Conservation (phyloP, 1,140 invertebrate species). For the Drosophila biarmipes region DNA sequence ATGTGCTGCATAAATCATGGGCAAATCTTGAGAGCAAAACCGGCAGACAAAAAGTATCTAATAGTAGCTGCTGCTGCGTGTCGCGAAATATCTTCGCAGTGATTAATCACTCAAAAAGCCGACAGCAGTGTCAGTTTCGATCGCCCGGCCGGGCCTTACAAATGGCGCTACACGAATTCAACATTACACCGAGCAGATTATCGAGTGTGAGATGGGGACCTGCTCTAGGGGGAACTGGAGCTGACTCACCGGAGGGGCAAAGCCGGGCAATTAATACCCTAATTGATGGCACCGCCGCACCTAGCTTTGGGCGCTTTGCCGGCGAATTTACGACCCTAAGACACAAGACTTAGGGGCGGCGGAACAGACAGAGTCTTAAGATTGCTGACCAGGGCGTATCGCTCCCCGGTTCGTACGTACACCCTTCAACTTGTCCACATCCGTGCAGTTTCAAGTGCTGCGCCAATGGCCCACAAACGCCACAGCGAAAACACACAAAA, state of each 20-base stretch:
- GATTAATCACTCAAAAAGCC: constrained; percentile 78
- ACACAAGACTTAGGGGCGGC: constrained; percentile 71
- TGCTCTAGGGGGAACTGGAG: not conserved
- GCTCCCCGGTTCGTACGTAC: constrained; percentile 37
- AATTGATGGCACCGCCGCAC: constrained; percentile 67
- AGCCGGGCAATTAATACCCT: constrained; percentile 67
- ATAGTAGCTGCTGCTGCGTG: constrained; percentile 68
- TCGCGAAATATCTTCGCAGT: constrained; percentile 66
- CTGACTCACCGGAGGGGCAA: constrained; percentile 23
- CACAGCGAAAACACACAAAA: not conserved
- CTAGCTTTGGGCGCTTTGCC: constrained; percentile 57
- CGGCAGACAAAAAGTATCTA: constrained; percentile 75
- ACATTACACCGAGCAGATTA: constrained; percentile 48
- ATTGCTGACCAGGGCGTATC: constrained; percentile 63
- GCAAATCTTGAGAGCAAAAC: constrained; percentile 65
- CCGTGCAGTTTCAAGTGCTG: constrained; percentile 35
- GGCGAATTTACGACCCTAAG: constrained; percentile 67
- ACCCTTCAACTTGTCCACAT: constrained; percentile 42
- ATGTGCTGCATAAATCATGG: constrained; percentile 66
- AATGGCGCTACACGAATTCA: constrained; percentile 74
- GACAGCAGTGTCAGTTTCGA: constrained; percentile 37
- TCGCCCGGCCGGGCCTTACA: constrained; percentile 54
- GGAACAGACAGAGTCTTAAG: constrained; percentile 46
- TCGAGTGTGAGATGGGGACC: constrained; percentile 16
- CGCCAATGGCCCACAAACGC: constrained; percentile 18